Conservation (phyloP, 2,797 vertebrate genomes). For the Florisuga fusca region DNA sequence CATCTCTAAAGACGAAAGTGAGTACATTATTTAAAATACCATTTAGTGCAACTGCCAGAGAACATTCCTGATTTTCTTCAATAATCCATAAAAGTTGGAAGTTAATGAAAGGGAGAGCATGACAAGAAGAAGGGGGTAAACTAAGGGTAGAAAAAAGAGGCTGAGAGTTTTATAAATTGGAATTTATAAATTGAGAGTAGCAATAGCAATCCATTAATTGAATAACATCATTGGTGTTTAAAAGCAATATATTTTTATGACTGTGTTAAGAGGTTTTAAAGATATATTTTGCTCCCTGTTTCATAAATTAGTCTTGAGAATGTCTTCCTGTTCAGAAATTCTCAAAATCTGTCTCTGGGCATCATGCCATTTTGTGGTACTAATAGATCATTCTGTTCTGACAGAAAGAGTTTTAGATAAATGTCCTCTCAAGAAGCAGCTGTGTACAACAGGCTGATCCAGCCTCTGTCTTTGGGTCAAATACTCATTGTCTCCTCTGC, state of each 20-base stretch:
- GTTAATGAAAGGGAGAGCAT: neutral
- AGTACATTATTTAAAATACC: neutral
- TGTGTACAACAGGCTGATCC: neutral
- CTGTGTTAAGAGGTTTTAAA: constrained; percentile 35
- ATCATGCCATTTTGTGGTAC: constrained; percentile 22
- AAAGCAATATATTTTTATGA: constrained; percentile 42
- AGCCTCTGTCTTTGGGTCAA: constrained; percentile 14
- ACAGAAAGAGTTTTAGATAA: constrained; percentile 29
- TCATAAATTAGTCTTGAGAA: constrained; percentile 51
- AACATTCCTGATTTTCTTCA: neutral
- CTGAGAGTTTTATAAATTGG: neutral
- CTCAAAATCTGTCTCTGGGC: constrained; percentile 47
- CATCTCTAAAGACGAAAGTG: neutral
- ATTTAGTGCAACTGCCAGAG: neutral
- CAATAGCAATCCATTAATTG: constrained; percentile 10
- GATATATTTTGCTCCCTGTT: constrained; percentile 6
- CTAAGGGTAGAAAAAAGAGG: neutral
- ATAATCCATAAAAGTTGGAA: neutral
- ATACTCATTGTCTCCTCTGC: neutral
- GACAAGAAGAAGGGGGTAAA: neutral
- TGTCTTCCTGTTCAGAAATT: constrained; percentile 42
- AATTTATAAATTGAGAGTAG: neutral
- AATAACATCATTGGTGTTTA: constrained; percentile 6
- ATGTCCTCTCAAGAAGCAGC: neutral
- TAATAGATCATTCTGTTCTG: constrained; percentile 52